Percentiles rank a stretch among this genome's conserved stretches.
Evolutionary conservation across 2,888 invertebrate species (phyloP).

Genomic region (Perizoma flavofasciatum): DNA sequence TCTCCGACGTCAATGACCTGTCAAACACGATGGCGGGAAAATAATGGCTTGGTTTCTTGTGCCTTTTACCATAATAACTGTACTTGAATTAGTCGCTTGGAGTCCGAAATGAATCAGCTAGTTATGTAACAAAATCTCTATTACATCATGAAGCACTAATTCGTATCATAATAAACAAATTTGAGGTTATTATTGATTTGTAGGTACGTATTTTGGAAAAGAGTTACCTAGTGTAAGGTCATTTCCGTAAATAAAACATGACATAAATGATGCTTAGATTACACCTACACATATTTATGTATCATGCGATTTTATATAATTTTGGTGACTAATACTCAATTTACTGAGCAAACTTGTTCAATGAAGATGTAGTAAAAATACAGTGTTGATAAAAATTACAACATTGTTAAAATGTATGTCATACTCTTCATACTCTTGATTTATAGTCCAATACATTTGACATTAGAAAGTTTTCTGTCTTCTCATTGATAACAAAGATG

Average conservation of each 20-base stretch:
- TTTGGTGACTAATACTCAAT: too few relatives aligned
- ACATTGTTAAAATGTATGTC: too few relatives aligned
- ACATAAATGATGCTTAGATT: slow-evolving; percentile 31
- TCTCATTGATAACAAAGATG: too few relatives aligned
- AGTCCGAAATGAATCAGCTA: slow-evolving; percentile 22
- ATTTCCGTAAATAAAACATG: slow-evolving; percentile 42
- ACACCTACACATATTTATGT: slow-evolving; percentile 19
- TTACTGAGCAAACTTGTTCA: too few relatives aligned
- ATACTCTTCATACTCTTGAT: too few relatives aligned
- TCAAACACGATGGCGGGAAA: slow-evolving; percentile 82
- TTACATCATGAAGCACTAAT: slow-evolving; percentile 37
- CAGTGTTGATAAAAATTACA: too few relatives aligned
- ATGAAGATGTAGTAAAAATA: too few relatives aligned
- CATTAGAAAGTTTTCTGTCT: too few relatives aligned
- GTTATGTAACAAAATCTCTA: slow-evolving; percentile 31
- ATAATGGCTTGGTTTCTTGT: slow-evolving; percentile 37
- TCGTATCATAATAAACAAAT: slow-evolving; percentile 22
- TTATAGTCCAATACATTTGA: too few relatives aligned
- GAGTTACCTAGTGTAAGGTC: slow-evolving; percentile 1
- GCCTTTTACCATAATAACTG: slow-evolving; percentile 44
- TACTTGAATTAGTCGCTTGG: slow-evolving; percentile 26
- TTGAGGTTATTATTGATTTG: slow-evolving; percentile 47
- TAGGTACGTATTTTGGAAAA: slow-evolving; percentile 26
- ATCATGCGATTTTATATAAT: not conserved
- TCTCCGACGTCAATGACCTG: slow-evolving; percentile 80